A percentile compares a stretch with the other conserved stretches of the same genome.
These are phyloP conservation scores for Corvus moneduloides DNA, from an alignment of 2,113 vertebrate species.

Conservation along the genomic window DNA sequence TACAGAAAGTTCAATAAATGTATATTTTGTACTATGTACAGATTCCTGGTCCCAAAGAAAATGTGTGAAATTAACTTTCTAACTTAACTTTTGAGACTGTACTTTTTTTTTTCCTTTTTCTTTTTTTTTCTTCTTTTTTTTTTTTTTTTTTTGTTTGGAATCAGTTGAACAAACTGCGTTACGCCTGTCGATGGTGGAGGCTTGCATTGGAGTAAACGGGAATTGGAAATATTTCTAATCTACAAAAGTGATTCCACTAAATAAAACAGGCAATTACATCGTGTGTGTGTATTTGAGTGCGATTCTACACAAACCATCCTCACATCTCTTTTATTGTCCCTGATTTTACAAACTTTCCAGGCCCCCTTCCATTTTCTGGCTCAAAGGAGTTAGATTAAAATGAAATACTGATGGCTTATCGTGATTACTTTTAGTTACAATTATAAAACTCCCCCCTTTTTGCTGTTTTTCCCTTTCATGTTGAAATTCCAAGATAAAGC, in stretches of 20 bases:
- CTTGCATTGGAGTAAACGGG: constrained; percentile 65
- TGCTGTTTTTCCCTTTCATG: not conserved
- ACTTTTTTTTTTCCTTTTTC: constrained; percentile 55
- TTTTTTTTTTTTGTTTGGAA: constrained; percentile 60
- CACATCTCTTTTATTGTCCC: not conserved
- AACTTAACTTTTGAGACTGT: constrained; percentile 80
- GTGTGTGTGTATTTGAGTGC: constrained; percentile 64
- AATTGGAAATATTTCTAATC: constrained; percentile 82
- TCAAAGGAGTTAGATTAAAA: not conserved
- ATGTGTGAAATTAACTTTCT: constrained; percentile 83
- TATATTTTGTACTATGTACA: constrained; percentile 91
- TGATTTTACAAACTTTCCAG: not conserved
- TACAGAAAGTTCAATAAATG: constrained; percentile 84
- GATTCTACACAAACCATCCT: not conserved
- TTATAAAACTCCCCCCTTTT: not conserved
- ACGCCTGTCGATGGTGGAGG: constrained; percentile 81
- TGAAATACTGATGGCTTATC: not conserved
- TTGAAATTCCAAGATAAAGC: not conserved
- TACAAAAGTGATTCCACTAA: constrained; percentile 86
- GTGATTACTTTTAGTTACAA: not conserved
- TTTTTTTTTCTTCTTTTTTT: constrained; percentile 1
- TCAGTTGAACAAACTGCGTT: constrained; percentile 81
- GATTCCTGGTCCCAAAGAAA: constrained; percentile 83
- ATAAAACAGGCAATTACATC: constrained; percentile 87
- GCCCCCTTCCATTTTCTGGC: not conserved